Percentiles rank a stretch among this genome's conserved stretches.
phyloP scores from a whole-genome alignment of 2,888 invertebrate species.

The Neuroscelio doddi region DNA sequence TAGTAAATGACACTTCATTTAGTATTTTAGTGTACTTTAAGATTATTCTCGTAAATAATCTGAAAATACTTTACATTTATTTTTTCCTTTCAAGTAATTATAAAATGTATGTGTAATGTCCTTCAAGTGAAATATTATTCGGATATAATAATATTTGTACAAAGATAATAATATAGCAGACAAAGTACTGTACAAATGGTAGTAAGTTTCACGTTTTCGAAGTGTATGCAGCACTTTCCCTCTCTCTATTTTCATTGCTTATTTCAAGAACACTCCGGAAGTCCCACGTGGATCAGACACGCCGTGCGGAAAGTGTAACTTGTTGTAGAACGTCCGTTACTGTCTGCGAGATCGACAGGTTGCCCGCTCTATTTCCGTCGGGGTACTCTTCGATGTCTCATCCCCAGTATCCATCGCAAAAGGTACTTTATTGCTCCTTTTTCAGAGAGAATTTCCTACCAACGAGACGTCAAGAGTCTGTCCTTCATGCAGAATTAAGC shows the following conservation, averaged over 20 bases:
- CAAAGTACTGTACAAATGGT: not conserved
- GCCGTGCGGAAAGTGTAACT: constrained; percentile 62
- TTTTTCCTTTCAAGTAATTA: no score
- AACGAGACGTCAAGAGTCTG: constrained; percentile 14
- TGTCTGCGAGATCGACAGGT: constrained; percentile 61
- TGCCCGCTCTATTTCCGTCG: constrained; percentile 44
- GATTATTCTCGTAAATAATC: no score
- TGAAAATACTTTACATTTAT: no score
- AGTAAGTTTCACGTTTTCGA: constrained; percentile 16
- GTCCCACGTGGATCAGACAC: constrained; percentile 61
- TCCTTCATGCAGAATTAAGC: constrained; percentile 30
- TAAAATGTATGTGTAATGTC: no score
- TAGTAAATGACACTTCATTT: no score
- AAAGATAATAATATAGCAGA: not conserved
- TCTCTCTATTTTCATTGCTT: constrained; percentile 37
- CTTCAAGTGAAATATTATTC: no score
- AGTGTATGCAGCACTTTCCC: constrained; percentile 24
- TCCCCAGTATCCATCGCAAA: constrained; percentile 7
- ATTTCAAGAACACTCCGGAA: constrained; percentile 52
- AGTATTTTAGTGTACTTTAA: no score
- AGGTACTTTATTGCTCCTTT: constrained; percentile 9
- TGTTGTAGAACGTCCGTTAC: constrained; percentile 65
- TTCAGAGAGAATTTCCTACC: constrained; percentile 13
- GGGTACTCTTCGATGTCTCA: constrained; percentile 17
- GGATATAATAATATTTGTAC: constrained; percentile 12